These are phyloP conservation scores for Trichogramma pretiosum DNA, from an alignment of 1,140 invertebrate species.

Conservation along the genomic window DNA sequence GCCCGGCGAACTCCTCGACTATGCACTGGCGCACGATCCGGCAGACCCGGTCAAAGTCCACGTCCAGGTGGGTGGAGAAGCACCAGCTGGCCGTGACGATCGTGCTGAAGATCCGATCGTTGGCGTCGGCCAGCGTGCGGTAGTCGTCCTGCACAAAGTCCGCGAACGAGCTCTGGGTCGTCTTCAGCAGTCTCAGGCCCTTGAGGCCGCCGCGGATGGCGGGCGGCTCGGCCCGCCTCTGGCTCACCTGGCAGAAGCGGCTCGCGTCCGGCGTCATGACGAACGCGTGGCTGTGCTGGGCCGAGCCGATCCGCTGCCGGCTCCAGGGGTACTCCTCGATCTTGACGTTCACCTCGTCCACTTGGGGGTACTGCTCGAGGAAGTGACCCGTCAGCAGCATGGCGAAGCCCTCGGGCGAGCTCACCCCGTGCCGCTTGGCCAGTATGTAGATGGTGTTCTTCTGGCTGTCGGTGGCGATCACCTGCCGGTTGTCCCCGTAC, in stretches of 20 bases:
- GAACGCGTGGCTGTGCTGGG: constrained; percentile 65
- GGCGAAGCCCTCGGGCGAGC: constrained; percentile 65
- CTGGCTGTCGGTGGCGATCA: constrained; percentile 73
- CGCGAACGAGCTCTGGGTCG: constrained; percentile 65
- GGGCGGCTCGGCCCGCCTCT: constrained; percentile 54
- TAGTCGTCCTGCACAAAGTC: constrained; percentile 70
- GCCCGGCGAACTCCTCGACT: constrained; percentile 63
- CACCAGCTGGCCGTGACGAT: constrained; percentile 63
- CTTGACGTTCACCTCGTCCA: constrained; percentile 56
- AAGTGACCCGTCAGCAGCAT: constrained; percentile 62
- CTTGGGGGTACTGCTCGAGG: constrained; percentile 60
- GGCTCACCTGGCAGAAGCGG: constrained; percentile 55
- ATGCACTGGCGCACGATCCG: constrained; percentile 58
- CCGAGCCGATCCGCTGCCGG: constrained; percentile 47
- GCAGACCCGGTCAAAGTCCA: constrained; percentile 60
- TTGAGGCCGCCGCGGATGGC: constrained; percentile 56
- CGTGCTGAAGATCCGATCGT: constrained; percentile 67
- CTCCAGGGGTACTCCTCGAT: constrained; percentile 67
- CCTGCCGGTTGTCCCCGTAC: constrained; percentile 58
- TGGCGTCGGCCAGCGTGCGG: constrained; percentile 59
- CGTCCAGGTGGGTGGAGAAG: constrained; percentile 52
- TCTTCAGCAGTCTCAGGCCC: constrained; percentile 27
- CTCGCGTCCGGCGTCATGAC: constrained; percentile 54
- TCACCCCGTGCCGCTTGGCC: constrained; percentile 66
- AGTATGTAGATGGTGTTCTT: constrained; percentile 75